These are phyloP conservation scores for Apamea crenata DNA, from an alignment of 2,888 invertebrate species.

Conservation along the genomic window DNA sequence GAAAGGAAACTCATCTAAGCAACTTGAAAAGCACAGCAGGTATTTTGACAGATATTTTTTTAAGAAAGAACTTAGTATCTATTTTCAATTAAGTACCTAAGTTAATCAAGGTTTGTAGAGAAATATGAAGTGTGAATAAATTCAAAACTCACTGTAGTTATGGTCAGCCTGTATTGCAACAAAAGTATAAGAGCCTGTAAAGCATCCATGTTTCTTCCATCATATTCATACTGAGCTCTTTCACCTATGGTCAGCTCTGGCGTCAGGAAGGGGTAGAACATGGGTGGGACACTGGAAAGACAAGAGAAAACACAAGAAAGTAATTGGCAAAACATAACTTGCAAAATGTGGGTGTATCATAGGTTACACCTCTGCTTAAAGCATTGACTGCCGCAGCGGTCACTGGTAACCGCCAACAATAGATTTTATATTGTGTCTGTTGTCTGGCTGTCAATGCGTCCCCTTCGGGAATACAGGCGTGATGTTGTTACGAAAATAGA, in stretches of 20 bases:
- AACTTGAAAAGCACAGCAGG: neutral
- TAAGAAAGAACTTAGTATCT: neutral
- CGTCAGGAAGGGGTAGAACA: conserved; percentile 93
- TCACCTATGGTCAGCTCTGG: conserved; percentile 89
- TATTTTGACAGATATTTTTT: neutral
- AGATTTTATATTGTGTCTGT: no score
- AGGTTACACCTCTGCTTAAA: neutral
- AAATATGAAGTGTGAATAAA: neutral
- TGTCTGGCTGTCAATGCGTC: no score
- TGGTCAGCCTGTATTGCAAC: conserved; percentile 91
- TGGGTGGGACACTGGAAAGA: conserved; percentile 92
- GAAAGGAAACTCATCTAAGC: neutral
- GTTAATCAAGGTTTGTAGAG: neutral
- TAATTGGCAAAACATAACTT: neutral
- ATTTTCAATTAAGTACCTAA: neutral
- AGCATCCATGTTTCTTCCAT: conserved; percentile 94
- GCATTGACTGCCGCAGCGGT: no score
- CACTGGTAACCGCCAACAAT: no score
- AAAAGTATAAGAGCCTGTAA: conserved; percentile 93
- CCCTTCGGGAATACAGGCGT: no score
- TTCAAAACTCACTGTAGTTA: conserved; percentile 85
- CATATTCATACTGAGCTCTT: conserved; percentile 89
- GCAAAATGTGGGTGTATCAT: neutral
- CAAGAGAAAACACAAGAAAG: neutral
- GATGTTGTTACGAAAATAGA: no score